A percentile compares a stretch with the other conserved stretches of the same genome.
Evolutionary conservation across 2,113 vertebrate species (phyloP).

Genomic region (Atrichornis clamosus): DNA sequence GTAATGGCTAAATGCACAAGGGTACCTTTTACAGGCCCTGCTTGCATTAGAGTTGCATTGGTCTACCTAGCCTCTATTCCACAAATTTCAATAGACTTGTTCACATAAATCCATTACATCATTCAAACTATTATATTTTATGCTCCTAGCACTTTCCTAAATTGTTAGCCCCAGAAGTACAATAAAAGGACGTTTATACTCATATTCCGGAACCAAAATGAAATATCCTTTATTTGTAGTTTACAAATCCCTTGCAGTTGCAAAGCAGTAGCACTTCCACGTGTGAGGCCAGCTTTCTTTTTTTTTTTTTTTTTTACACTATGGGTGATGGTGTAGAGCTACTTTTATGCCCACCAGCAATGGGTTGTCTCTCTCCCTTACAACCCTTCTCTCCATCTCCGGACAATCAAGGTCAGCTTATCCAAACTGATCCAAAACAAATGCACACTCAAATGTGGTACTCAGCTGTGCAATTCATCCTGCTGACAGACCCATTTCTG

Average conservation of each 20-base stretch:
- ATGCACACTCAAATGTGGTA: background rate
- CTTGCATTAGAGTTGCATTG: background rate
- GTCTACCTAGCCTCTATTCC: background rate
- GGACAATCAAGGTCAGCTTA: background rate
- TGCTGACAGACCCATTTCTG: background rate
- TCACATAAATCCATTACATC: background rate
- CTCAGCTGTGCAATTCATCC: background rate
- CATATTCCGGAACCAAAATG: background rate
- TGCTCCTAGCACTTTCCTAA: background rate
- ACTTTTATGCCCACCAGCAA: background rate
- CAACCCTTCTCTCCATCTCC: background rate
- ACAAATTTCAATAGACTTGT: background rate
- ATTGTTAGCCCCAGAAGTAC: background rate
- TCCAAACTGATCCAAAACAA: background rate
- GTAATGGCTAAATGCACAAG: background rate
- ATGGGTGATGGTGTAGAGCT: background rate
- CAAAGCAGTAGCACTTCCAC: background rate
- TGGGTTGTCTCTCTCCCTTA: background rate
- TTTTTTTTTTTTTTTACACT: background rate
- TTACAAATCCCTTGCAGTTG: background rate
- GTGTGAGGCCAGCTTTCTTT: background rate
- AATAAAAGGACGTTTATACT: background rate
- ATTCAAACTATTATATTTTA: background rate
- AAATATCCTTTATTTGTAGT: background rate
- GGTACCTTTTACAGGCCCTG: background rate